Evolutionary conservation across 2,113 vertebrate species (phyloP).

Genomic region (Sebastes schlegelii): DNA sequence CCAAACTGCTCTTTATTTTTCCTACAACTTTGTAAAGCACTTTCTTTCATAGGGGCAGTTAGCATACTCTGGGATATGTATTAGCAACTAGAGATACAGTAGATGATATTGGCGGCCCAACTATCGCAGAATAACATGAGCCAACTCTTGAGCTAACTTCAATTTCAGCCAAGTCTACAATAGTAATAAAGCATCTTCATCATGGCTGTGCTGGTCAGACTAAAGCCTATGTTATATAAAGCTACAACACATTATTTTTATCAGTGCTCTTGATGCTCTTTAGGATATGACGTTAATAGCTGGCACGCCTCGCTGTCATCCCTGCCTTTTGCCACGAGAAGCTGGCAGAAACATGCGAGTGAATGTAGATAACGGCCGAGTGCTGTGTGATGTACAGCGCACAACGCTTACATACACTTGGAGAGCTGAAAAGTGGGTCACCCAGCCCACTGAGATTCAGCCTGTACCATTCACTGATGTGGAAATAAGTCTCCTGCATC

Average conservation of each 20-base stretch:
- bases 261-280: constrained; percentile 24
- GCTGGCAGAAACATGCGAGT: constrained; percentile 40
- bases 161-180: neutral
- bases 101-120: neutral
- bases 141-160: neutral
- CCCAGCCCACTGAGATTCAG: constrained; percentile 75
- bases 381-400: constrained; percentile 49
- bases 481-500: constrained; percentile 72
- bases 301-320: constrained; percentile 38
- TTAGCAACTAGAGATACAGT: neutral
- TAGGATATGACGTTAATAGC: constrained; percentile 15
- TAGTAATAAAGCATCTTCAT: neutral
- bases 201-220: constrained; percentile 2
- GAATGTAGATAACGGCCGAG: constrained; percentile 59
- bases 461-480: constrained; percentile 75
- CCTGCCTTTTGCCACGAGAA: constrained; percentile 12
- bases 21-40: neutral
- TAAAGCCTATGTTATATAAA: neutral
- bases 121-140: neutral
- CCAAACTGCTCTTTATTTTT: neutral
- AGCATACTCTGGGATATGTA: neutral
- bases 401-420: constrained; percentile 56
- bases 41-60: neutral
- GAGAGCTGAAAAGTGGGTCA: constrained; percentile 77
- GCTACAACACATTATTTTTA: constrained; percentile 33